phyloP scores from a whole-genome alignment of 2,797 vertebrate genomes.

The Ptychobarbus kaznakovi region DNA sequence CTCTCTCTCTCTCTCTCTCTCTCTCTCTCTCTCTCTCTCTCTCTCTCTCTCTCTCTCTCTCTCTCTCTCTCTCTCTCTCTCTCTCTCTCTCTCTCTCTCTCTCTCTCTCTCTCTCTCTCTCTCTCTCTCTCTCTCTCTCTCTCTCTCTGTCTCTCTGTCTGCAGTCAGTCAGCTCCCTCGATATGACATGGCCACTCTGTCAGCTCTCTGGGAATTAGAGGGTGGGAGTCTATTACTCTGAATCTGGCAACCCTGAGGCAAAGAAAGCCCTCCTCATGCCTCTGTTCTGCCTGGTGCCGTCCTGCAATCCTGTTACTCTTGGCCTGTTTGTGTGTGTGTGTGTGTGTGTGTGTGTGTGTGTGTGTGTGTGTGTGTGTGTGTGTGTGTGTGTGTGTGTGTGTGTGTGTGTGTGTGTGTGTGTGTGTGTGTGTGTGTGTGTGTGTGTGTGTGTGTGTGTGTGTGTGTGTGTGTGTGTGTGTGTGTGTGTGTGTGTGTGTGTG shows the following conservation, averaged over 20 bases:
- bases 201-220: constrained; percentile 57
- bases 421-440: too few species aligned
- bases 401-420: too few species aligned
- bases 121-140: constrained; percentile 8
- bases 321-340: constrained; percentile 3
- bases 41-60: background rate
- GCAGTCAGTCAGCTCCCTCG: constrained; percentile 29
- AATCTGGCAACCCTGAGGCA: constrained; percentile 56
- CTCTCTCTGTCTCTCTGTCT: background rate
- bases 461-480: too few species aligned
- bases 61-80: background rate
- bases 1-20: too few species aligned
- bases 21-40: constrained; percentile 2
- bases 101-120: background rate
- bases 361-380: too few species aligned
- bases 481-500: too few species aligned
- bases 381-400: background rate
- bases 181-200: constrained; percentile 50
- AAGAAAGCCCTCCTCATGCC: constrained; percentile 12
- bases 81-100: background rate
- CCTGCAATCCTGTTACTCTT: constrained; percentile 4
- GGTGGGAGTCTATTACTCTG: constrained; percentile 56
- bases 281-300: background rate
- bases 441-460: too few species aligned
- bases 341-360: background rate